A percentile compares a stretch with the other conserved stretches of the same genome.
Evolutionary conservation across 2,113 vertebrate genomes (phyloP).

Genomic region (Salvelinus namaycush): DNA sequence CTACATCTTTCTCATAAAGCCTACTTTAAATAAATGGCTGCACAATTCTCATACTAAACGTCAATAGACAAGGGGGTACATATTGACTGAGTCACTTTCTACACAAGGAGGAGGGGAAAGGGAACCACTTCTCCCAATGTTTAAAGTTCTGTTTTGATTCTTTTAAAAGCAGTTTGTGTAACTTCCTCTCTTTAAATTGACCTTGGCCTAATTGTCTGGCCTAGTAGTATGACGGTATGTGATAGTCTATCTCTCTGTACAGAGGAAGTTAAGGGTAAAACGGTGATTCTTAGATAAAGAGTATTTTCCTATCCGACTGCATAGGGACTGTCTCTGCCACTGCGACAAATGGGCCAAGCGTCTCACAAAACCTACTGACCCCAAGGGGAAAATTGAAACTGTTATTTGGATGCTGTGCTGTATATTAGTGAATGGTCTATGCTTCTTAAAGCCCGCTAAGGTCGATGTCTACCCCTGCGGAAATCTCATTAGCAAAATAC

Average conservation of each 20-base stretch:
- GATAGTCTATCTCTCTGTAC: slow-evolving; percentile 55
- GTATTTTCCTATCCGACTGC: not conserved
- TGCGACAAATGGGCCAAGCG: not conserved
- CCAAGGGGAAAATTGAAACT: not conserved
- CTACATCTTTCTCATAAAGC: no score
- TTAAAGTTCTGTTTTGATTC: slow-evolving; percentile 32
- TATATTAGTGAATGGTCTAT: no score
- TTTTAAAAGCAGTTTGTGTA: slow-evolving; percentile 37
- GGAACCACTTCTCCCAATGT: slow-evolving; percentile 12
- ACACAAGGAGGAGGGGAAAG: not conserved
- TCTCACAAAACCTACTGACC: not conserved
- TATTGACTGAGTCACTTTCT: not conserved
- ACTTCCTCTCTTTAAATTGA: slow-evolving; percentile 44
- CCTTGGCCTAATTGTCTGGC: slow-evolving; percentile 61
- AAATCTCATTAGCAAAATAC: no score
- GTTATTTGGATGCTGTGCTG: no score
- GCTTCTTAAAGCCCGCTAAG: no score
- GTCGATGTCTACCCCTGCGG: no score
- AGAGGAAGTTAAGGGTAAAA: slow-evolving; percentile 56
- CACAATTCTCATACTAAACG: no score
- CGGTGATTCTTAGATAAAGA: slow-evolving; percentile 66
- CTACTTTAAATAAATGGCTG: no score
- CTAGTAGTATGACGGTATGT: slow-evolving; percentile 54
- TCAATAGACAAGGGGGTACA: no score
- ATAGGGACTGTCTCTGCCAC: not conserved